phyloP scores from a whole-genome alignment of 2,888 invertebrate genomes.

The Calliopum simillimum region DNA sequence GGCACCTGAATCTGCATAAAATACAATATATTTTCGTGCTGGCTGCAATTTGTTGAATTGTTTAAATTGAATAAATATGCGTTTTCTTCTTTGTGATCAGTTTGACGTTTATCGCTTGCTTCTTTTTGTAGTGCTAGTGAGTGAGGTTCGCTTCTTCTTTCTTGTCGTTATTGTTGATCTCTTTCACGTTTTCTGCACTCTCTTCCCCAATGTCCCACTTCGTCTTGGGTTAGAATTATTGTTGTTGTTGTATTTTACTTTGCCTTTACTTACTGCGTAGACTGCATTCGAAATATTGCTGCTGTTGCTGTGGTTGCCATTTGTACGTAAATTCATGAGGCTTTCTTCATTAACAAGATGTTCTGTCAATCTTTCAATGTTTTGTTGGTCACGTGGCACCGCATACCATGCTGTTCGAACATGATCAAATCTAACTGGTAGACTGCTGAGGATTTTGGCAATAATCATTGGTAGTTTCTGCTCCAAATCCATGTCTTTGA shows the following conservation, averaged over 20 bases:
- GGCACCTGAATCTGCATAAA: slow-evolving; percentile 43
- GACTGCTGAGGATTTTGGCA: slow-evolving; percentile 42
- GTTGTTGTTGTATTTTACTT: slow-evolving; percentile 1
- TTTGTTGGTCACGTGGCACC: slow-evolving; percentile 38
- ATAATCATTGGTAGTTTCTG: slow-evolving; percentile 25
- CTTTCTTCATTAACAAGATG: too few relatives aligned
- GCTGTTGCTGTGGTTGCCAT: slow-evolving; percentile 6
- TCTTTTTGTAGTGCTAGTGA: slow-evolving; percentile 1
- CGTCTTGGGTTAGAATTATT: slow-evolving; percentile 27
- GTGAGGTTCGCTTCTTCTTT: background rate
- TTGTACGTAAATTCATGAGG: slow-evolving; percentile 12
- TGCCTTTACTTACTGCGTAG: slow-evolving; percentile 17
- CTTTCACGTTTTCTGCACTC: slow-evolving; percentile 40
- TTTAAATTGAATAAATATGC: background rate
- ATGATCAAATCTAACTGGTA: slow-evolving; percentile 34
- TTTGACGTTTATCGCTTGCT: background rate
- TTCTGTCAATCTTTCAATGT: slow-evolving; percentile 35
- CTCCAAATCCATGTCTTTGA: too few relatives aligned
- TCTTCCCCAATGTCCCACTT: slow-evolving; percentile 40
- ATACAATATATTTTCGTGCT: background rate
- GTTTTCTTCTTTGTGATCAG: slow-evolving; percentile 21
- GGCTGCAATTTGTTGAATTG: slow-evolving; percentile 24
- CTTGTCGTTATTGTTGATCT: slow-evolving; percentile 22
- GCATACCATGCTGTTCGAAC: slow-evolving; percentile 33
- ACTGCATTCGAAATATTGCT: slow-evolving; percentile 8